A percentile compares a stretch with the other conserved stretches of the same genome.
Conservation (phyloP, 2,888 invertebrate genomes). For the Andrena praecox region DNA sequence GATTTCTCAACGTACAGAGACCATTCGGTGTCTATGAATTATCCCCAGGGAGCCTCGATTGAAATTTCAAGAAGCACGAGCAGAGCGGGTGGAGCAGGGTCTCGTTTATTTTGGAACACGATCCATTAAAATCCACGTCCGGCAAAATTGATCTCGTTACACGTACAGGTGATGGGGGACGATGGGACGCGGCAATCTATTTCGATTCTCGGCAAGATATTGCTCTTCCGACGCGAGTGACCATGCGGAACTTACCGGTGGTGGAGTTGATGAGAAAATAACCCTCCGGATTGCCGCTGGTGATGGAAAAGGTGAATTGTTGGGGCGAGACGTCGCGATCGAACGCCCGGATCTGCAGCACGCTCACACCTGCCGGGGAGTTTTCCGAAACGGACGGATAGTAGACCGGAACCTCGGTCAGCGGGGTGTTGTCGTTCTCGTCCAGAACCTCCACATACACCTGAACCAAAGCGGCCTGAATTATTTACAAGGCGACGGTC, state of each 20-base stretch:
- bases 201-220: slow-evolving; percentile 56
- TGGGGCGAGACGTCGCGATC: slow-evolving; percentile 91
- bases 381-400: slow-evolving; percentile 93
- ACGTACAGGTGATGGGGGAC: not conserved
- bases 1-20: not conserved
- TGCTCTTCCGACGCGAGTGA: slow-evolving; percentile 32
- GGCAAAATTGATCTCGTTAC: slow-evolving; percentile 60
- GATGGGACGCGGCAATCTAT: slow-evolving; percentile 38
- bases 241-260: slow-evolving; percentile 88
- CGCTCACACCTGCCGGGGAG: slow-evolving; percentile 89
- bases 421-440: slow-evolving; percentile 97
- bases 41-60: not conserved
- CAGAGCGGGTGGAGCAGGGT: too few species aligned
- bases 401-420: slow-evolving; percentile 95
- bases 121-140: slow-evolving; percentile 60
- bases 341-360: slow-evolving; percentile 91
- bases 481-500: slow-evolving; percentile 43
- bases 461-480: slow-evolving; percentile 82
- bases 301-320: slow-evolving; percentile 92
- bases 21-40: slow-evolving; percentile 9
- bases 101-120: slow-evolving; percentile 15
- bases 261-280: slow-evolving; percentile 94
- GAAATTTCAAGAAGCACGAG: slow-evolving; percentile 28
- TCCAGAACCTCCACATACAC: slow-evolving; percentile 94
- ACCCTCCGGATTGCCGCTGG: slow-evolving; percentile 96